Evolutionary conservation across 2,888 invertebrate genomes (phyloP).

Genomic region (Julus scanicus): DNA sequence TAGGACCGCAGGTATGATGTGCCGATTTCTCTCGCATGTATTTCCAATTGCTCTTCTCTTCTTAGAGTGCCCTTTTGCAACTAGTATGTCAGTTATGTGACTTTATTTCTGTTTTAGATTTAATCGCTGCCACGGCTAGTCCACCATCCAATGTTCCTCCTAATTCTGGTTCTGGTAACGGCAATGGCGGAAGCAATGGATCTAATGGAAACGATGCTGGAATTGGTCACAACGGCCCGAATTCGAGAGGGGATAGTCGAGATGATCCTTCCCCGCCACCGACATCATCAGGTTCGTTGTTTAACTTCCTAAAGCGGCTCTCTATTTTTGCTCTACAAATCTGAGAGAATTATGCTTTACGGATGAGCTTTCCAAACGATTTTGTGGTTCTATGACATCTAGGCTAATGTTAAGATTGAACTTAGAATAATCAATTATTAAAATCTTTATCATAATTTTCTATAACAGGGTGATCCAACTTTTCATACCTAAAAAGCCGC

Average conservation of each 20-base stretch:
- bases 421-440: too few relatives aligned
- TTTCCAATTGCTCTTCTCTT: neutral
- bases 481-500: too few relatives aligned
- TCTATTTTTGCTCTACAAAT: too few relatives aligned
- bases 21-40: neutral
- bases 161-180: slow-evolving; percentile 56
- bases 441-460: too few relatives aligned
- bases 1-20: slow-evolving; percentile 80
- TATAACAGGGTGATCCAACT: too few relatives aligned
- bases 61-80: too few relatives aligned
- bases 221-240: slow-evolving; percentile 47
- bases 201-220: slow-evolving; percentile 49
- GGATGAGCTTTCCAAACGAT: too few relatives aligned
- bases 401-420: too few relatives aligned
- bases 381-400: too few relatives aligned
- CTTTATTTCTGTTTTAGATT: slow-evolving; percentile 9
- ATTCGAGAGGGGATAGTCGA: slow-evolving; percentile 60
- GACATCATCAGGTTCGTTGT: slow-evolving; percentile 51
- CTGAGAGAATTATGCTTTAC: too few relatives aligned
- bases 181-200: slow-evolving; percentile 58
- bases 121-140: slow-evolving; percentile 58
- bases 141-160: slow-evolving; percentile 57
- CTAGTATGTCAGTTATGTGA: neutral
- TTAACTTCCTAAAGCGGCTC: too few relatives aligned
- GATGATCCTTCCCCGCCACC: slow-evolving; percentile 63